Evolutionary conservation across 2,113 vertebrate genomes (phyloP).

Genomic region (Cisticola juncidis): DNA sequence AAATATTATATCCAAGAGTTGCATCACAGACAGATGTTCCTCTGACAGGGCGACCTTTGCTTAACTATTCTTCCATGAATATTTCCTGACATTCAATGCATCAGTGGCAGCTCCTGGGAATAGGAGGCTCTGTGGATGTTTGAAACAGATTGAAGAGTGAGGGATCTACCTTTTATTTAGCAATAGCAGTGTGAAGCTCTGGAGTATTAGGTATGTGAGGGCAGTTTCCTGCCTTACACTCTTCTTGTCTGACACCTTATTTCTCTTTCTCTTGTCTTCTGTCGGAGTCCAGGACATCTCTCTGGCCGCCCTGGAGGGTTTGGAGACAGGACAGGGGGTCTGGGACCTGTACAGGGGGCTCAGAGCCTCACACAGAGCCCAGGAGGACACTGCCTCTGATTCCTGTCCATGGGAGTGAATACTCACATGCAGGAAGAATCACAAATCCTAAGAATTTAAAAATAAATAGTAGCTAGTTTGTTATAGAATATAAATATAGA

Average conservation of each 20-base stretch:
- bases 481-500: too few relatives aligned
- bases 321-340: too few relatives aligned
- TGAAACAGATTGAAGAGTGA: conserved; percentile 15
- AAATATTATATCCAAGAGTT: background rate
- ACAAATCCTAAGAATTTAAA: too few relatives aligned
- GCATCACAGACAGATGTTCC: conserved; percentile 37
- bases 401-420: too few relatives aligned
- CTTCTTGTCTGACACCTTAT: background rate
- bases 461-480: too few relatives aligned
- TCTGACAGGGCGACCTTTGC: background rate
- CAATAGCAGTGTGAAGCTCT: background rate
- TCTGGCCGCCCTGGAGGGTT: too few relatives aligned
- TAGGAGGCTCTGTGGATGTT: background rate
- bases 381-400: too few relatives aligned
- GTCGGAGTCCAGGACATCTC: too few relatives aligned
- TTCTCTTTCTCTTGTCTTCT: background rate
- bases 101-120: conserved; percentile 25
- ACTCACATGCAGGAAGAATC: too few relatives aligned
- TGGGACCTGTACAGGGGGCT: too few relatives aligned
- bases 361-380: too few relatives aligned
- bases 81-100: background rate
- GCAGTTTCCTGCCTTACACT: background rate
- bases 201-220: background rate
- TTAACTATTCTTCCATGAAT: background rate
- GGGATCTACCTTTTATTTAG: background rate